Conservation (phyloP, 2,888 invertebrate genomes). For the Oligia strigilis region DNA sequence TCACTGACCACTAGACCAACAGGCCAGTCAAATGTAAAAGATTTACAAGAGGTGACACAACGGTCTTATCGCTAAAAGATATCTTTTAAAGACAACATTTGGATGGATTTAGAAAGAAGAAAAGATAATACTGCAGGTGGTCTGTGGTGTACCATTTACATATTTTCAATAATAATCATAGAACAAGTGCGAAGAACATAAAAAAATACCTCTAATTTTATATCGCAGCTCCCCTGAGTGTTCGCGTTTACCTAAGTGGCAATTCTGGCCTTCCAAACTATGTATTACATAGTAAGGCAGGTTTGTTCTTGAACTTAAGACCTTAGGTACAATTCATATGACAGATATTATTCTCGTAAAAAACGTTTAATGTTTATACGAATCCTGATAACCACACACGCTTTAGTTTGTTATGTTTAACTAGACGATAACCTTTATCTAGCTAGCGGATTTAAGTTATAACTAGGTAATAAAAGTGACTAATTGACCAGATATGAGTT, state of each 20-base stretch:
- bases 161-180: no score
- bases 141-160: no score
- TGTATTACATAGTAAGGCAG: background rate
- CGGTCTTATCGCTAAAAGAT: no score
- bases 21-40: no score
- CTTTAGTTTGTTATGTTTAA: slow-evolving; percentile 19
- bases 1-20: no score
- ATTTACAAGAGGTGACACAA: no score
- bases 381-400: slow-evolving; percentile 28
- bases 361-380: background rate
- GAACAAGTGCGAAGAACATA: no score
- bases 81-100: no score
- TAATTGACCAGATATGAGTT: slow-evolving; percentile 15
- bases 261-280: background rate
- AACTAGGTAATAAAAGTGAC: slow-evolving; percentile 27
- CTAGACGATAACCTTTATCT: slow-evolving; percentile 47
- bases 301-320: background rate
- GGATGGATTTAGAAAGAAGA: no score
- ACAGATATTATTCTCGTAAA: slow-evolving; percentile 18
- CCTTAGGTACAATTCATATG: background rate
- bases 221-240: background rate
- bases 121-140: no score
- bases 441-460: background rate
- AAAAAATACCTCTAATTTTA: background rate
- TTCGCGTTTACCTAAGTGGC: background rate